A percentile compares a stretch with the other conserved stretches of the same genome.
Evolutionary conservation across 2,113 vertebrate genomes (phyloP).

Genomic region (Gorsachius goisagi): DNA sequence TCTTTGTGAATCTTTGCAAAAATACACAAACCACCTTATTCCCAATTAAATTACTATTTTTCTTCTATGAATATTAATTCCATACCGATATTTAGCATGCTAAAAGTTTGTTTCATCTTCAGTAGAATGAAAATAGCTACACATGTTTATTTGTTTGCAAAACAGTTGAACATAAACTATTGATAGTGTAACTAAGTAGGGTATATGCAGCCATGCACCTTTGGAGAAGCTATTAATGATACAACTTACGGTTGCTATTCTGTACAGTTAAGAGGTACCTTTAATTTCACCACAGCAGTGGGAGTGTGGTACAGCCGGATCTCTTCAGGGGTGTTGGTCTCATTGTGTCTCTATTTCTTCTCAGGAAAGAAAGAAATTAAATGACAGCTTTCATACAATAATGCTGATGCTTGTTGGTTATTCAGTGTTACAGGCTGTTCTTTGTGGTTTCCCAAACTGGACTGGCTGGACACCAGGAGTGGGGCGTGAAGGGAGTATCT

Average conservation of each 20-base stretch:
- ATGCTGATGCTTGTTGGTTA: background rate
- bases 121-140: background rate
- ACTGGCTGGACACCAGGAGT: background rate
- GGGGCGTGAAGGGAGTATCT: background rate
- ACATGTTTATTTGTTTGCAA: background rate
- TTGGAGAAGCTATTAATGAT: background rate
- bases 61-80: background rate
- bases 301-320: background rate
- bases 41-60: background rate
- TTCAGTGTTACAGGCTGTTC: background rate
- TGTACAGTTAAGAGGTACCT: background rate
- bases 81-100: background rate
- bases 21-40: background rate
- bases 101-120: background rate
- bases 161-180: background rate
- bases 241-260: background rate
- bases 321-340: background rate
- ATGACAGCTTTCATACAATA: background rate
- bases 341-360: background rate
- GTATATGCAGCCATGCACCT: background rate
- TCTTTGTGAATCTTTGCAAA: background rate
- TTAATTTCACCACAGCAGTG: background rate
- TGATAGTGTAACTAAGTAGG: background rate
- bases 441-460: background rate
- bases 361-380: background rate